These are phyloP conservation scores for Escarpia spicata DNA, from an alignment of 2,888 invertebrate genomes.

Conservation along the genomic window DNA sequence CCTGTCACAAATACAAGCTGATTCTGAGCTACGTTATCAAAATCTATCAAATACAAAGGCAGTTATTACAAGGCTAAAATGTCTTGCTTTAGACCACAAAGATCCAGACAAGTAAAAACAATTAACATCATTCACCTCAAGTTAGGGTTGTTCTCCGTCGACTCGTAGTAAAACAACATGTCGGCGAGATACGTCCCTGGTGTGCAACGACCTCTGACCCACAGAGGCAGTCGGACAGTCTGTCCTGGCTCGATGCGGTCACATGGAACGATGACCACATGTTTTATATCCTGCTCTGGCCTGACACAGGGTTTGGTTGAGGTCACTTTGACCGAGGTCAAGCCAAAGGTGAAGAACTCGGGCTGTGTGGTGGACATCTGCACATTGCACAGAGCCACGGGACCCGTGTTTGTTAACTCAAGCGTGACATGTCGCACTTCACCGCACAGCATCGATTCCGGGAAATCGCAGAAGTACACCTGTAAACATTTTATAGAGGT, in stretches of 20 bases:
- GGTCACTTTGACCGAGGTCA: background rate
- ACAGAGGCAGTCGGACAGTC: conserved; percentile 70
- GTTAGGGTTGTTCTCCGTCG: conserved; percentile 59
- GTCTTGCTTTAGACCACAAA: background rate
- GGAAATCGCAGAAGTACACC: conserved; percentile 78
- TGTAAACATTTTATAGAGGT: conserved; percentile 59
- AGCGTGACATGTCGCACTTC: conserved; percentile 78
- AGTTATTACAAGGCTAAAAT: background rate
- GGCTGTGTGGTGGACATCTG: conserved; percentile 77
- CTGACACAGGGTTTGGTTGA: conserved; percentile 36
- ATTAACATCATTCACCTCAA: conserved; percentile 34
- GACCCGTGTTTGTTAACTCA: conserved; percentile 74
- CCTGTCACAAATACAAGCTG: too few relatives aligned
- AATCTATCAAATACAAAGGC: background rate
- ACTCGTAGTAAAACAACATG: conserved; percentile 80
- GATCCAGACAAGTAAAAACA: background rate
- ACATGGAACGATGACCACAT: conserved; percentile 26
- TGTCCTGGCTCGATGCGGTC: conserved; percentile 69
- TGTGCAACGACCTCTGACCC: conserved; percentile 77
- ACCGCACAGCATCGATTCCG: conserved; percentile 76
- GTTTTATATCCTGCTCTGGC: conserved; percentile 44
- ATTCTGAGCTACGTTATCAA: too few relatives aligned
- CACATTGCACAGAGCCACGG: conserved; percentile 67
- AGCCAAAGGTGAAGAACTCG: conserved; percentile 72
- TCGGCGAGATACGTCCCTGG: conserved; percentile 75